Percentiles rank a stretch among this genome's conserved stretches.
These are phyloP conservation scores for Aplocera efformata DNA, from an alignment of 2,888 invertebrate genomes.

Conservation along the genomic window DNA sequence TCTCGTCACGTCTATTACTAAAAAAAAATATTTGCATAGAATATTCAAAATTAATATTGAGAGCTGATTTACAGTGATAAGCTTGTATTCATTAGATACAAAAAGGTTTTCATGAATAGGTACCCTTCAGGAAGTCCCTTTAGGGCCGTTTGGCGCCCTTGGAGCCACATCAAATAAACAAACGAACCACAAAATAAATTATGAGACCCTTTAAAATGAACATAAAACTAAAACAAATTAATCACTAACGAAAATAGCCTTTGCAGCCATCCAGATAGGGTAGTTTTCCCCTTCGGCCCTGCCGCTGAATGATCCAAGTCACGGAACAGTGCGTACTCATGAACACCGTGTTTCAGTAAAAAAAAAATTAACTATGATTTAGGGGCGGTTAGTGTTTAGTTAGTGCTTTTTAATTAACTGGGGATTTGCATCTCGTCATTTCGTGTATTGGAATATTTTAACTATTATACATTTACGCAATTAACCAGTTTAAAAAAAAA, in stretches of 20 bases:
- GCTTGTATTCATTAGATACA: too few species aligned
- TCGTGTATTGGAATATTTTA: conserved; percentile 3
- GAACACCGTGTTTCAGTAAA: conserved; percentile 20
- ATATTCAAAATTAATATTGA: too few species aligned
- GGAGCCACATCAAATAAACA: conserved; percentile 26
- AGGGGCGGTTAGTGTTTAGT: conserved; percentile 13
- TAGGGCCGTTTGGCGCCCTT: conserved; percentile 23
- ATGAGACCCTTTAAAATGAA: conserved; percentile 26
- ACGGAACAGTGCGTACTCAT: conserved; percentile 19
- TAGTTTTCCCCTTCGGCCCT: background rate
- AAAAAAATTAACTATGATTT: conserved; percentile 28
- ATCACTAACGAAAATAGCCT: conserved; percentile 8
- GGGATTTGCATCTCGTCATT: conserved; percentile 12
- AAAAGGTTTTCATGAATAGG: conserved; percentile 13
- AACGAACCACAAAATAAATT: conserved; percentile 28
- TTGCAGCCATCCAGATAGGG: background rate
- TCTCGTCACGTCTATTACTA: too few species aligned
- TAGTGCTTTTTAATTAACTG: conserved; percentile 13
- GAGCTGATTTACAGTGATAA: too few species aligned
- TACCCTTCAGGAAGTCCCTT: conserved; percentile 23
- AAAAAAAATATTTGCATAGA: too few species aligned
- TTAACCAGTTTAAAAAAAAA: too few species aligned
- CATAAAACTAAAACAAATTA: conserved; percentile 29
- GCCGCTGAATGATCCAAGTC: conserved; percentile 20
- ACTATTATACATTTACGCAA: conserved; percentile 2